phyloP scores from a whole-genome alignment of 64 coral and sea anemone species.

The Astreopora myriophthalma region DNA sequence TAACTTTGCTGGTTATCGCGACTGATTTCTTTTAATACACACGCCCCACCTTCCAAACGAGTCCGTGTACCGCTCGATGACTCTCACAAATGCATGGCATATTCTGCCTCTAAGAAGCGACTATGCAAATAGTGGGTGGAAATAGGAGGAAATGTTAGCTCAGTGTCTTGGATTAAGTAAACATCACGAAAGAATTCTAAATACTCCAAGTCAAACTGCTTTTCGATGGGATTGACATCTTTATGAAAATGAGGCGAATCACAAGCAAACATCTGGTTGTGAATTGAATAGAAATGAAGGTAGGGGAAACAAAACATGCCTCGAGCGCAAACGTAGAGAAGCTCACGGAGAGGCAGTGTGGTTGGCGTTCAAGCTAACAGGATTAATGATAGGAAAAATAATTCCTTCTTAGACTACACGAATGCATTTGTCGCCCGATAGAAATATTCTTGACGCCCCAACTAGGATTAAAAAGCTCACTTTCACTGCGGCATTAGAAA shows the following conservation, averaged over 20 bases:
- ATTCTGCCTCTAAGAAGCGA: constrained; percentile 41
- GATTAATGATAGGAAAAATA: constrained; percentile 44
- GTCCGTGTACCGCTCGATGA: background rate
- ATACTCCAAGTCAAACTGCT: constrained; percentile 77
- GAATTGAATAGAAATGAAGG: constrained; percentile 66
- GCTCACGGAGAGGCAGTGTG: background rate
- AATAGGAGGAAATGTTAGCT: constrained; percentile 84
- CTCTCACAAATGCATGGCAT: constrained; percentile 14
- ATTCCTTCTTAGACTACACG: constrained; percentile 26
- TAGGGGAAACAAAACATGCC: constrained; percentile 8
- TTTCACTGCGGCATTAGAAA: constrained; percentile 2
- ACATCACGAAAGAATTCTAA: constrained; percentile 84
- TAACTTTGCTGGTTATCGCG: background rate
- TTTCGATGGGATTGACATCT: constrained; percentile 68
- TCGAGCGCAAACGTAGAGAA: background rate
- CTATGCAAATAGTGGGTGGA: constrained; percentile 53
- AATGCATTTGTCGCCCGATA: constrained; percentile 6
- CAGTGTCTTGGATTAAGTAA: constrained; percentile 77
- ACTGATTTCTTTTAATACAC: background rate
- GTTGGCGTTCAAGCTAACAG: constrained; percentile 1
- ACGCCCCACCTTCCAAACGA: constrained; percentile 9
- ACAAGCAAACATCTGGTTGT: constrained; percentile 73
- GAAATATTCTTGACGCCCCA: background rate
- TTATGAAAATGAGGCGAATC: constrained; percentile 77
- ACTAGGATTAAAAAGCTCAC: constrained; percentile 27